Base-by-base conservation (phyloP, 1,140 invertebrate genomes). In the Oryzaephilus surinamensis region DNA sequence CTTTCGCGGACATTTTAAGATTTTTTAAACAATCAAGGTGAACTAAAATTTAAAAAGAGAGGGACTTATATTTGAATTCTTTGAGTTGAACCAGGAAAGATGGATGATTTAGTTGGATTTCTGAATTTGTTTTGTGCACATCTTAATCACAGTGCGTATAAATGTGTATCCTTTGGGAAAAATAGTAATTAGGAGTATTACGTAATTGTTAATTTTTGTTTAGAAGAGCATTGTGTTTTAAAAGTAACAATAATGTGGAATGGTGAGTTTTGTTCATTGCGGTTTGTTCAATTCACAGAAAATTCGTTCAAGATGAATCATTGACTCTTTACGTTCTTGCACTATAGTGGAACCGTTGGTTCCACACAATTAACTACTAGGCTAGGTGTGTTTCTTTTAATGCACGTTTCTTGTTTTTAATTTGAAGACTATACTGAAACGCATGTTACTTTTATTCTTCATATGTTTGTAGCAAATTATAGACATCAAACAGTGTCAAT, bases 41-140 rank as follows among this genome's bases (percentile, higher is more conserved):
- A 45, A 40, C 31, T 24, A 31, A 45, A 45, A 45, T 28, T 26
- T 30, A 40, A 21, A 45, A 30, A 45, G 43, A 45, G 37, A 45
- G 43, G 37, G 37, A 45, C 20, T 23, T 17, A 18, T 15, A n/a
- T n/a, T 29, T 21, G 21, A 40, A 36, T 28, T 45, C 27, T 24
- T 21, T 24, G 27, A 23, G 41, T 28, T 43, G 23, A 32, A 44
- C 35, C 29, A 38, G 33, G 36, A 45, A 40, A 24, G 43, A 44
- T 39, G 24, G 32, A 44, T 20, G 33, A n/a, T n/a, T 40, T 36
- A 45, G 43, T 45, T 29, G 23, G 32, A 32, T 35, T 21, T 32
- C 26, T 32, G 37, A 32, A 26, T 45, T 34, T 27, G 36, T 28
- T 26, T 33, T 39, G 43, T 40, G 32, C 32, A 40, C 35, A 38